A percentile compares a stretch with the other conserved stretches of the same genome.
phyloP scores from a whole-genome alignment of 2,113 vertebrate genomes.

The Ophiodon elongatus region DNA sequence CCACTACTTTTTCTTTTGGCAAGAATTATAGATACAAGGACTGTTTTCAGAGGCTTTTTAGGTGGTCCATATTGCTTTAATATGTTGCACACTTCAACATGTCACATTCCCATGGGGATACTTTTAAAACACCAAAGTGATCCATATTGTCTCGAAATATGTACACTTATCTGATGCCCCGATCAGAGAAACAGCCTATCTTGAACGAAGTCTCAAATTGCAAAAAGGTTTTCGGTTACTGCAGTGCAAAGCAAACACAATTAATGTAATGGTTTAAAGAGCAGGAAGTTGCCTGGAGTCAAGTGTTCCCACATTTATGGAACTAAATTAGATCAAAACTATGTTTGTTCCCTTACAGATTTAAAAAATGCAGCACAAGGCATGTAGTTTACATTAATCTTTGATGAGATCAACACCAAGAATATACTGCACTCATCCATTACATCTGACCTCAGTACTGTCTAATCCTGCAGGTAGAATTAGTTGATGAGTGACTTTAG shows the following conservation, averaged over 20 bases:
- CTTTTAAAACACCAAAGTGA: constrained; percentile 3
- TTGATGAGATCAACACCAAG: constrained; percentile 43
- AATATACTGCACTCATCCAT: not conserved
- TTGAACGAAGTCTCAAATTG: constrained; percentile 48
- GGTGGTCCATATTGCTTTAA: not conserved
- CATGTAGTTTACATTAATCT: constrained; percentile 38
- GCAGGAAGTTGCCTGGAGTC: constrained; percentile 60
- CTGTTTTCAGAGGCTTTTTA: not conserved
- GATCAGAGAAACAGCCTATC: constrained; percentile 1
- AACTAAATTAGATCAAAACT: constrained; percentile 54
- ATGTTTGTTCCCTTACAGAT: constrained; percentile 36
- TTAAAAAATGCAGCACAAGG: constrained; percentile 40
- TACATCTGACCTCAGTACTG: constrained; percentile 15
- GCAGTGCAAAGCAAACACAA: constrained; percentile 66
- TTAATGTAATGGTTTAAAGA: constrained; percentile 56
- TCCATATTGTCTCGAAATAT: not conserved
- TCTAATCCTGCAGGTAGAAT: not conserved
- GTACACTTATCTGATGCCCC: not conserved
- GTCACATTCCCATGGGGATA: not conserved
- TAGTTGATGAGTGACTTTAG: not conserved
- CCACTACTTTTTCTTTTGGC: not conserved
- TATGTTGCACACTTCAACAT: not conserved
- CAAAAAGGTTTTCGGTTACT: constrained; percentile 49
- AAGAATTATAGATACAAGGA: not conserved
- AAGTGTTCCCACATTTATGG: constrained; percentile 51